Evolutionary conservation across 23 tunicate species (phyloP).

Genomic region (Botrylloides violaceus): DNA sequence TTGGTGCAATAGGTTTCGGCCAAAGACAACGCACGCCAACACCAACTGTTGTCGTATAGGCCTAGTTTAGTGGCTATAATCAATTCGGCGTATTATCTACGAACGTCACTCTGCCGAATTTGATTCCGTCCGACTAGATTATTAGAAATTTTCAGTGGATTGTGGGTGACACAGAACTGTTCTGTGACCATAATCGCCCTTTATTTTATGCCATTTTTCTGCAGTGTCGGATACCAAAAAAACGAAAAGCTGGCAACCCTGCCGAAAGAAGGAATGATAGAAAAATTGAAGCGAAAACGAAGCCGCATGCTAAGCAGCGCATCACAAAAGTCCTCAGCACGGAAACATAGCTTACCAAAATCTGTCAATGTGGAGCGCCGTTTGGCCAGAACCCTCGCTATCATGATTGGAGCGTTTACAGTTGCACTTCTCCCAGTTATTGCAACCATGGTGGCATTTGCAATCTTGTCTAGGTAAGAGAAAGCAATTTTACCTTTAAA

Average conservation of each 20-base stretch:
- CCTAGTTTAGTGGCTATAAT: too few relatives aligned
- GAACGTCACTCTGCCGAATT: too few relatives aligned
- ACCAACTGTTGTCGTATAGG: too few relatives aligned
- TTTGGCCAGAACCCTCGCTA: slow-evolving; percentile 54
- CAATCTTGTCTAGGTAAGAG: neutral
- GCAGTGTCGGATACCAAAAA: slow-evolving; percentile 11
- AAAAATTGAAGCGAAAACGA: slow-evolving; percentile 14
- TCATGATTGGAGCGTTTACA: slow-evolving; percentile 80
- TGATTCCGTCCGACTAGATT: too few relatives aligned
- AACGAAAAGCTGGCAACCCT: slow-evolving; percentile 7
- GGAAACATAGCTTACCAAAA: slow-evolving; percentile 1
- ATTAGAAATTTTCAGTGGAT: too few relatives aligned
- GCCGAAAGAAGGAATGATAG: neutral
- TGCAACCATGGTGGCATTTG: slow-evolving; percentile 2
- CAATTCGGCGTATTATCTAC: too few relatives aligned
- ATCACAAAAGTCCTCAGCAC: neutral
- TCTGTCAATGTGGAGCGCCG: slow-evolving; percentile 38
- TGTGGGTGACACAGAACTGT: too few relatives aligned
- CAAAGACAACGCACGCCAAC: too few relatives aligned
- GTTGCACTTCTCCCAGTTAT: slow-evolving; percentile 50
- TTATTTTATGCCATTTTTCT: too few relatives aligned
- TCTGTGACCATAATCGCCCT: too few relatives aligned
- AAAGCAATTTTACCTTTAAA: too few relatives aligned
- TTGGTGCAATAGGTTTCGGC: too few relatives aligned
- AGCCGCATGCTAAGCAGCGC: neutral